Evolutionary conservation across 2,888 invertebrate genomes (phyloP).

Genomic region (Capitulum mitella): DNA sequence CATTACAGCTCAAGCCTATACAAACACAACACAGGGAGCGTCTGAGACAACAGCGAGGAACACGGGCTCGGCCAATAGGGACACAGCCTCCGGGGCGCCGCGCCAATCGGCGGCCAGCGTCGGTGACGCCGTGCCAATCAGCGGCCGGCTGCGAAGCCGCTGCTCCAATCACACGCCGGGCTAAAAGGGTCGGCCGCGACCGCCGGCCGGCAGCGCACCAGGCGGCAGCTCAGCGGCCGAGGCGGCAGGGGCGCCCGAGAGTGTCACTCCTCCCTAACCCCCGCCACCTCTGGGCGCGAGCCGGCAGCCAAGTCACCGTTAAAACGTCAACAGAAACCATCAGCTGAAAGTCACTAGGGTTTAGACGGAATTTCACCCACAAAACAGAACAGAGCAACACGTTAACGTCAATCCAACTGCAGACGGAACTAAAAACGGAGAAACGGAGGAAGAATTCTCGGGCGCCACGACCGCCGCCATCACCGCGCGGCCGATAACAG

Average conservation of each 20-base stretch:
- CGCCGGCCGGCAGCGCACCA: not conserved
- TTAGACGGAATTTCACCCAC: not conserved
- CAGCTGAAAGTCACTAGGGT: not conserved
- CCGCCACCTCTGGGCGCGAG: not conserved
- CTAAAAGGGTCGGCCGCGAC: not conserved
- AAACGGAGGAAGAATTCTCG: not conserved
- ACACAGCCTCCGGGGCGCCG: conserved; percentile 3
- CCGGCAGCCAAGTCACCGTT: not conserved
- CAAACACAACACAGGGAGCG: not conserved
- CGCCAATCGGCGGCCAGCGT: not conserved
- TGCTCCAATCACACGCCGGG: not conserved
- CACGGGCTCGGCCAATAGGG: conserved; percentile 4
- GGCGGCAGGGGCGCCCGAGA: not conserved
- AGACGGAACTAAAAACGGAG: not conserved
- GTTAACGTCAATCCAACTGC: not conserved
- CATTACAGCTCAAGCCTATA: not conserved
- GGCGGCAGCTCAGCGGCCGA: not conserved
- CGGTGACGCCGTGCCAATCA: not conserved
- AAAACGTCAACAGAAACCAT: not conserved
- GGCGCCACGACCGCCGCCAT: not conserved
- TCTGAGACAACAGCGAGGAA: conserved; percentile 19
- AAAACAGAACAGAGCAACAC: not conserved
- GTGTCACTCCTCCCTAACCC: not conserved
- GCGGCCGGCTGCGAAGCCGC: not conserved
- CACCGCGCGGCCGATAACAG: conserved; percentile 10